Percentiles rank a stretch among this genome's conserved stretches.
Evolutionary conservation across 2,888 invertebrate species (phyloP).

Genomic region (Acrocyrtus sp.): DNA sequence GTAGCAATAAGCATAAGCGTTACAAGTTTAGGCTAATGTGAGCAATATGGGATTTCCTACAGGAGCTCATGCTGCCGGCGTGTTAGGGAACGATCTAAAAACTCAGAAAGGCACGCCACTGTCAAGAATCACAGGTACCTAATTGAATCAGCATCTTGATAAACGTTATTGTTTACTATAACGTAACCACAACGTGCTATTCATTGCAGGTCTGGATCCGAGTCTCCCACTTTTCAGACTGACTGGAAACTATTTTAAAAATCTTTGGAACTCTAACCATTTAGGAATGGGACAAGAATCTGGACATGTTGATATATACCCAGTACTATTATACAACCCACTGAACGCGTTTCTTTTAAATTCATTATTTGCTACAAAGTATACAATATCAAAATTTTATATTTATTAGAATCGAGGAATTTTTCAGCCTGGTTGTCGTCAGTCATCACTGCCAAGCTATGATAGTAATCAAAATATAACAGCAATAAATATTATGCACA

Average conservation of each 20-base stretch:
- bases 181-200: neutral
- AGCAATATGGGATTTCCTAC: too few species aligned
- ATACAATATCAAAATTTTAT: too few species aligned
- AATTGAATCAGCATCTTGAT: conserved; percentile 7
- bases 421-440: conserved; percentile 57
- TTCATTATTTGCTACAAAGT: too few species aligned
- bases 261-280: conserved; percentile 54
- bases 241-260: conserved; percentile 49
- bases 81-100: conserved; percentile 56
- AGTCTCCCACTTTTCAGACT: conserved; percentile 54
- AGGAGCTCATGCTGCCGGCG: conserved; percentile 60
- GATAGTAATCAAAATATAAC: conserved; percentile 30
- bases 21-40: too few species aligned
- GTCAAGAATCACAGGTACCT: conserved; percentile 59
- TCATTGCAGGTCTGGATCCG: conserved; percentile 53
- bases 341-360: too few species aligned
- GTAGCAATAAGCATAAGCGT: too few species aligned
- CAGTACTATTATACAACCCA: too few species aligned
- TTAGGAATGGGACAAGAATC: conserved; percentile 52
- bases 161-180: neutral
- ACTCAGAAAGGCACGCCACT: conserved; percentile 26
- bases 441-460: conserved; percentile 40
- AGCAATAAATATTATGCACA: neutral
- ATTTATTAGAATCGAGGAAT: conserved; percentile 47
- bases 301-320: conserved; percentile 49